Base-by-base conservation (phyloP, 2,113 vertebrate species). In the Trogon melanurus region DNA sequence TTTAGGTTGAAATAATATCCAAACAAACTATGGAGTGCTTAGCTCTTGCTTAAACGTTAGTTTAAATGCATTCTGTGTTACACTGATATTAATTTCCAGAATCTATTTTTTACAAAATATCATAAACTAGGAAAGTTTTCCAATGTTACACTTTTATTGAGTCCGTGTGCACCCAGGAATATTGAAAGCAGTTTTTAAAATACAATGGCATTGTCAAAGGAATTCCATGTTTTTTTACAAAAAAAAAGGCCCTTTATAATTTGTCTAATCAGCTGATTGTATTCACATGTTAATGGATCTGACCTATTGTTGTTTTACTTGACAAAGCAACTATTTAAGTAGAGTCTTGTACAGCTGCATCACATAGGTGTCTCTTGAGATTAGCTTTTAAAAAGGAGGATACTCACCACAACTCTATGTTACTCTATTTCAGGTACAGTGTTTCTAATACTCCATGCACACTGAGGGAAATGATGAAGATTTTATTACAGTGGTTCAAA, bases 241-340 rank as follows among this genome's bases (percentile, higher is more conserved):
- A 91, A 57, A 91, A 51, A 4, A 16, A 9, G 23, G 10, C n/a
- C 75, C 88, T 94, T 58, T 81, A 50, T 78, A 85, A 76, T 84
- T 80, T 79, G 16, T 89, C 29, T 90, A 56, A 91, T 86, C 22
- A 96, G 5, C 12, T 96, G 50, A 95, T 89, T 64, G 11, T 9
- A 70, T 95, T 92, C 6, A 57, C 69, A 54, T 65, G 84, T 84
- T 92, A 93, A 95, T 78, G 61, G n/a, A 54, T 96, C 95, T 94
- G 44, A 92, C 44, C 96, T 95, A 95, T 1, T 81, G 80, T 93
- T 91, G 34, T 51, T 95, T 89, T 60, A 91, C 95, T 96, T 96
- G 38, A 93, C 47, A 93, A 96, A 95, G 72, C 30, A 91, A 29
- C 13, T 70, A 53, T 78, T 89, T 94, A 96, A 88, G 57, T 89